A percentile compares a stretch with the other conserved stretches of the same genome.
These are phyloP conservation scores for Alligator sinensis DNA, from an alignment of 2,113 vertebrate species.

Conservation along the genomic window DNA sequence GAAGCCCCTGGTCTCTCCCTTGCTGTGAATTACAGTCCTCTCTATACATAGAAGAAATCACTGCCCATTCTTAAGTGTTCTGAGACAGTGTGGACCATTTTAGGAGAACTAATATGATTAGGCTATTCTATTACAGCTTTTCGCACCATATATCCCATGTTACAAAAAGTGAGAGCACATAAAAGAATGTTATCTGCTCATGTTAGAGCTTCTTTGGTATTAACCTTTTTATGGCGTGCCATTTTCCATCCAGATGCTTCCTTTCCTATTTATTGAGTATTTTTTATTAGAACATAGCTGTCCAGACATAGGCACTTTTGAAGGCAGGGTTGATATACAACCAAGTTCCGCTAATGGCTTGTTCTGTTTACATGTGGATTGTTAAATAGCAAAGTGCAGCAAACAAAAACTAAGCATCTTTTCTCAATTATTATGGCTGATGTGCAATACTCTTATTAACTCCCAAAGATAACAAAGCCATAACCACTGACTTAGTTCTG, in stretches of 20 bases:
- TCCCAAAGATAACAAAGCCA: constrained; percentile 15
- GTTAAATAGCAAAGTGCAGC: constrained; percentile 31
- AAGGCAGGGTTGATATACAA: constrained; percentile 23
- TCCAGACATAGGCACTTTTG: constrained; percentile 13
- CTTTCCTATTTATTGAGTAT: constrained; percentile 14
- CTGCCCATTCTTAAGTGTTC: background rate
- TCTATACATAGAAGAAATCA: background rate
- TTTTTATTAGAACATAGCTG: constrained; percentile 18
- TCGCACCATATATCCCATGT: background rate
- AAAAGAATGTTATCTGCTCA: background rate
- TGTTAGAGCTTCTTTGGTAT: constrained; percentile 15
- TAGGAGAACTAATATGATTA: background rate
- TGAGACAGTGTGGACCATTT: background rate
- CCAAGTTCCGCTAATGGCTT: background rate
- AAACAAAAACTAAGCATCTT: constrained; percentile 4
- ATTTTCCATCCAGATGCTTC: constrained; percentile 47
- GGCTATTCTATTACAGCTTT: background rate
- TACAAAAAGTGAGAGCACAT: background rate
- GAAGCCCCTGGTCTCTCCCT: too few relatives aligned
- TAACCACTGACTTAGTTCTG: background rate
- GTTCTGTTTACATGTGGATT: background rate
- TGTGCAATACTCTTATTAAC: background rate
- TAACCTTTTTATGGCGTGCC: background rate
- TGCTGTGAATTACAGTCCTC: background rate
- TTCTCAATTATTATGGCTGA: constrained; percentile 5